Percentiles rank a stretch among this genome's conserved stretches.
phyloP scores from a whole-genome alignment of 2,797 vertebrate species.

The Sebastolobus alascanus region DNA sequence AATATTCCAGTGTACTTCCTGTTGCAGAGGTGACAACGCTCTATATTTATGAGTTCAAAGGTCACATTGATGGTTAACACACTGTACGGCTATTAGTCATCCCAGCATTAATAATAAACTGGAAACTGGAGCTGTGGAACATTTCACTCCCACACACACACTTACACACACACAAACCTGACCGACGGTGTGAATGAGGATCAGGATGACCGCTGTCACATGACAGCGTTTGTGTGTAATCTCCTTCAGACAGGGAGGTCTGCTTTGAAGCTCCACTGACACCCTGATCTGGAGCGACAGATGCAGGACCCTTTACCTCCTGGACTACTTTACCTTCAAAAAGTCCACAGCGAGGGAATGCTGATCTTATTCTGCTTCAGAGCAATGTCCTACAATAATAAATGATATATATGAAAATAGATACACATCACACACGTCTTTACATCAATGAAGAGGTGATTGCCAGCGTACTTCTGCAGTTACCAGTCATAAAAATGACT shows the following conservation, averaged over 20 bases:
- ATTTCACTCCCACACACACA: constrained; percentile 28
- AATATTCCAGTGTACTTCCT: no score
- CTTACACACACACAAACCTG: constrained; percentile 42
- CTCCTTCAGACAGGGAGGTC: constrained; percentile 63
- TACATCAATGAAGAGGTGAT: no score
- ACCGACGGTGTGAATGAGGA: constrained; percentile 49
- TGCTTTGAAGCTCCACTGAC: constrained; percentile 65
- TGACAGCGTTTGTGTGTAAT: constrained; percentile 67
- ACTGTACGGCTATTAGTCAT: not conserved
- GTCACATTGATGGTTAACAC: not conserved
- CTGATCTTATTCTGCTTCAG: no score
- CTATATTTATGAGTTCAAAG: constrained; percentile 10
- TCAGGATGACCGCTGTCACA: constrained; percentile 69
- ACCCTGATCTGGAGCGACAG: constrained; percentile 43
- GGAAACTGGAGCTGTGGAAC: constrained; percentile 29
- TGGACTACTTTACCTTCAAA: no score
- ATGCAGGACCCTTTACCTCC: no score
- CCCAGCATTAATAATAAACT: constrained; percentile 46
- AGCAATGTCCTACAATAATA: no score
- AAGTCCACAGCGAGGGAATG: no score
- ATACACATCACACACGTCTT: no score
- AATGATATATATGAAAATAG: no score
- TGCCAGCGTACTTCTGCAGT: not conserved
- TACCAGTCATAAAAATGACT: not conserved
- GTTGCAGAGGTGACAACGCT: no score